Evolutionary conservation across 2,113 vertebrate species (phyloP), one percentile per base, ranked within the genome.

Genomic region (Grammomys dolichurus): DNA sequence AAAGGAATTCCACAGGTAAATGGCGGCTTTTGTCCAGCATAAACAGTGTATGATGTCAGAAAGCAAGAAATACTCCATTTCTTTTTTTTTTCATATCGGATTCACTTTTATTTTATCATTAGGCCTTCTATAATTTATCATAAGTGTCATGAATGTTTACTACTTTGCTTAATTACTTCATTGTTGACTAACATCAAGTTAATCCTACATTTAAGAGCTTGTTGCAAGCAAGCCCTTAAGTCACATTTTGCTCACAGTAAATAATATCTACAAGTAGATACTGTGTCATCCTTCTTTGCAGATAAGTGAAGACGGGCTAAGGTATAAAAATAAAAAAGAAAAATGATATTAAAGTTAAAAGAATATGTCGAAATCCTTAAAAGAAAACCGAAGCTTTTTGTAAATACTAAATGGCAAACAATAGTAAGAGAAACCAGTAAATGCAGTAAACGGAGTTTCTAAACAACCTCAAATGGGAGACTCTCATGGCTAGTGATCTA

Each of bases 21-120:
- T 60, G 75, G 80, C 69, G 60, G 54, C 54, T 93, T 93, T 90
- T 92, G 56, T 76, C 33, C 8, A 89, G 36, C 85, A 92, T 67
- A 81, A 90, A 89, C 20, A 81, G 85, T 48, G 65, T 10, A 48
- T 36, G 5, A 36, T 85, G 36, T 84, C 63, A 75, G 43, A 51
- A 91, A 89, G 87, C 48, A 84, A 11, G 28, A 93, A 92, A 51
- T 80, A 73, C 63, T 40, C 40, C 40, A 40, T 40, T 40, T 40
- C 40, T 40, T 40, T 40, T 40, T 40, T 40, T 40, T 40, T 40
- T 78, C 46, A 77, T 19, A 26, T 77, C 8, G 14, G 51, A 51
- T 51, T 10, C 7, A 33, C 28, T 1, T 56, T 56, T 60, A 31
- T 51, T 77, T 77, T 77, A 77, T 77, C 46, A 51, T 33, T 78